Base-by-base conservation (phyloP, 2,888 invertebrate species). In the Tetranychus piercei region DNA sequence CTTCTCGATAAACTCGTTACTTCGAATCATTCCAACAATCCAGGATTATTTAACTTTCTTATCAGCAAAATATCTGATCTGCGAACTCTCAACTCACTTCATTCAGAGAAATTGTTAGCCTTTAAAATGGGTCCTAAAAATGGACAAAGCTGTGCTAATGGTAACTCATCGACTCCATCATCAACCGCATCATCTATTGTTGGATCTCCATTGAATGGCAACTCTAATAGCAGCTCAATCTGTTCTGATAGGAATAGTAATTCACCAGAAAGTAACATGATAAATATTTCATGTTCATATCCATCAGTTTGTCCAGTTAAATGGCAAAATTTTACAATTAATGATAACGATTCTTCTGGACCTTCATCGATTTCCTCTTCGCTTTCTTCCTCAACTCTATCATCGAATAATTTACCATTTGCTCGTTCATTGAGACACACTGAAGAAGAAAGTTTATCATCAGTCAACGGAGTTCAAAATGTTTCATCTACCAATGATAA, bases 1-100 rank as follows among this genome's bases (percentile, higher is more conserved):
- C 90, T 92, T 77, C 86, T 96, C 78, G 92, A 93, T 83, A 88
- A 89, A 74, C 89, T 94, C 76, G 87, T 95, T 79, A 87, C 88
- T 74, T 90, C 91, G 82, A 91, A 90, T 82, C 90, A 94, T 81
- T 90, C 91, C n/a, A 81, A 83, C 69, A 81, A 83, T 76, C 80
- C 80, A 45, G 79, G 64, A 23, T 80, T 85, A 73, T 84, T 83
- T 78, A 81, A 81, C 64, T 94, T 94, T 81, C 84, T 96, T 79
- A 88, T 94, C 86, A 92, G 92, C 83, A 95, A 94, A 80, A 90
- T 95, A 78, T 94, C 95, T 1, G 96, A 96, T 85, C 86, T 96
- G 81, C 87, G 94, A 78, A 95, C 95, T 0, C 85, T 96, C 75
- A 96, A 96, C 84, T 94, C 94, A 6, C 86, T 96, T 75, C 96